These are phyloP conservation scores for Loris lydekkerianus DNA, from an alignment of 2,797 vertebrate genomes.

Conservation along the genomic window DNA sequence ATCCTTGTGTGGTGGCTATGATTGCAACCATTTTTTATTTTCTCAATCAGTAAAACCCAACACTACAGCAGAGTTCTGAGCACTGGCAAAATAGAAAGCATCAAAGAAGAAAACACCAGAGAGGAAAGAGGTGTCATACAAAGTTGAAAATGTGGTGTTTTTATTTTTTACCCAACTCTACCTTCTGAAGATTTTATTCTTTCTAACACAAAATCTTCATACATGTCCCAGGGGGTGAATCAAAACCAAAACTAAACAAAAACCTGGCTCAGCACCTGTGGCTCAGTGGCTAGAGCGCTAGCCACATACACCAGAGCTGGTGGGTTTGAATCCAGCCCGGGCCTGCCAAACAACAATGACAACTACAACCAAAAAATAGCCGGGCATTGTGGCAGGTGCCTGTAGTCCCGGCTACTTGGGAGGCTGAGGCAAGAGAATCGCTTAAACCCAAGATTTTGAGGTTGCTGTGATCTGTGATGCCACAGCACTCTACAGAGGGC, in stretches of 20 bases:
- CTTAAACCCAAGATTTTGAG: no score
- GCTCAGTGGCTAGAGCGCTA: no score
- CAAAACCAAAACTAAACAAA: not conserved
- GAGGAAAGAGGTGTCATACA: not conserved
- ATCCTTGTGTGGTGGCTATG: fast-evolving
- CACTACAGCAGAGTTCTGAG: fast-evolving
- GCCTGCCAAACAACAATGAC: no score
- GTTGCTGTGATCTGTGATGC: no score
- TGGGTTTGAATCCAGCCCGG: no score
- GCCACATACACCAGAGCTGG: no score
- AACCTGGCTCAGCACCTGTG: no score
- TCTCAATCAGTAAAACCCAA: fast-evolving
- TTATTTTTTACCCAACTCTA: not conserved
- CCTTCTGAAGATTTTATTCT: not conserved
- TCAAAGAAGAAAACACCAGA: not conserved
- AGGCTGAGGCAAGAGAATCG: no score
- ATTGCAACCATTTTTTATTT: not conserved
- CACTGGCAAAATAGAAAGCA: not conserved
- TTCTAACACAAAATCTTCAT: not conserved
- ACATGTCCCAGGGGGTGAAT: not conserved
- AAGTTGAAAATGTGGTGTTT: not conserved
- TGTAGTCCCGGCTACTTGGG: no score
- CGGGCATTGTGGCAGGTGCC: no score
- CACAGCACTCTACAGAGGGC: no score
- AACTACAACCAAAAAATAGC: no score